Base-by-base conservation (phyloP, 2,888 invertebrate species). In the Erebia palarica region DNA sequence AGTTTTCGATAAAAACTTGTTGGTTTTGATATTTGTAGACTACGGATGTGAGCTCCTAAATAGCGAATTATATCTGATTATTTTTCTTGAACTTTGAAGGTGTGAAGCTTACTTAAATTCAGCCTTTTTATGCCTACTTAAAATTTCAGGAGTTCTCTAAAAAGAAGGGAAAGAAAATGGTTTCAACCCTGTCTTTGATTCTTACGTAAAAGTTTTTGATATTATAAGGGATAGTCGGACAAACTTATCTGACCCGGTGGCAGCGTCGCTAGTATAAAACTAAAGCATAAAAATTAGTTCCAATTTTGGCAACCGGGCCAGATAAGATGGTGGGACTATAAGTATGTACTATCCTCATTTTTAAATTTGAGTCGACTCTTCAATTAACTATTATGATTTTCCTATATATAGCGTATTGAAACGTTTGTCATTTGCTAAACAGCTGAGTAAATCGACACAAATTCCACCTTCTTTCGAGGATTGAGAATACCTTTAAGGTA, bases 1-100 rank as follows among this genome's bases (percentile, higher is more conserved):
- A 36, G 67, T 67, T 57, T 65, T 59, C 49, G 27, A 67, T 58
- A 66, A 57, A 42, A 57, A 16, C 44, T 65, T 44, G 13, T 57
- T 21, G n/a, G 44, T 57, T 57, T 10, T 36, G n/a, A 65, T 65
- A 65, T 66, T 55, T 58, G 57, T 5, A 57, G 57, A 65, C 55
- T 13, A 58, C 58, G 57, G 57, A 66, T 58, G 47, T 65, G 55
- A 5, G 18, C 57, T 11, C 42, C 55, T n/a, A 55, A 65, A 16
- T 27, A n/a, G 18, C 47, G 10, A 21, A 36, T 57, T 42, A 18
- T 42, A 14, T 55, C 36, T 10, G n/a, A 16, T 27, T 53, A 27
- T 36, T 21, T n/a, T 49, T 53, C 16, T 49, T 53, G 16, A 21
- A 18, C 18, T 49, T n/a, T 36, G 21, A 51, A 53, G 51, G n/a